Conservation (phyloP, 2,888 invertebrate species). For the Mayetiola destructor region DNA sequence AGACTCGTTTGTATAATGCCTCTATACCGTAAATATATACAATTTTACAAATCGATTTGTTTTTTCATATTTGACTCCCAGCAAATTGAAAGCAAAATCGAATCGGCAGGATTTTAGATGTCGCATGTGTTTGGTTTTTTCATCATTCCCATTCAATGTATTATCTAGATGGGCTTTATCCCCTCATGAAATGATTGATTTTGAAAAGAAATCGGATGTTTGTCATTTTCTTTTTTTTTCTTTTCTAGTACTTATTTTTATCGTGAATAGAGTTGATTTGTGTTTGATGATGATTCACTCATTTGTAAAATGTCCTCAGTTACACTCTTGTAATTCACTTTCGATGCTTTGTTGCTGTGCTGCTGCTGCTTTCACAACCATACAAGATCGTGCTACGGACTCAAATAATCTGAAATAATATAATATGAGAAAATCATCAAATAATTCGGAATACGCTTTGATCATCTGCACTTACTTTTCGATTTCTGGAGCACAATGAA, state of each 20-base stretch:
- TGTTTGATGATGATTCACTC: not conserved
- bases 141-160: too few relatives aligned
- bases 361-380: constrained; percentile 59
- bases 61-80: too few relatives aligned
- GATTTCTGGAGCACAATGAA: constrained; percentile 98
- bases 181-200: too few relatives aligned
- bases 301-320: constrained; percentile 22
- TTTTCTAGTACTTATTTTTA: not conserved
- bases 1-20: too few relatives aligned
- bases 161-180: too few relatives aligned
- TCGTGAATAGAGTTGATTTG: not conserved
- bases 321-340: constrained; percentile 32
- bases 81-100: too few relatives aligned
- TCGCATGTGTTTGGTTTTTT: too few relatives aligned
- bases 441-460: not conserved
- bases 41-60: too few relatives aligned
- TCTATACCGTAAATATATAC: too few relatives aligned
- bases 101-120: too few relatives aligned
- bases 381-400: constrained; percentile 90
- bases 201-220: too few relatives aligned
- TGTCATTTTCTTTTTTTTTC: not conserved
- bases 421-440: not conserved
- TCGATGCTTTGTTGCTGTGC: constrained; percentile 33
- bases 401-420: constrained; percentile 62
- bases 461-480: constrained; percentile 67